Conservation (phyloP, 2,888 invertebrate species). For the Dryobotodes eremita region DNA sequence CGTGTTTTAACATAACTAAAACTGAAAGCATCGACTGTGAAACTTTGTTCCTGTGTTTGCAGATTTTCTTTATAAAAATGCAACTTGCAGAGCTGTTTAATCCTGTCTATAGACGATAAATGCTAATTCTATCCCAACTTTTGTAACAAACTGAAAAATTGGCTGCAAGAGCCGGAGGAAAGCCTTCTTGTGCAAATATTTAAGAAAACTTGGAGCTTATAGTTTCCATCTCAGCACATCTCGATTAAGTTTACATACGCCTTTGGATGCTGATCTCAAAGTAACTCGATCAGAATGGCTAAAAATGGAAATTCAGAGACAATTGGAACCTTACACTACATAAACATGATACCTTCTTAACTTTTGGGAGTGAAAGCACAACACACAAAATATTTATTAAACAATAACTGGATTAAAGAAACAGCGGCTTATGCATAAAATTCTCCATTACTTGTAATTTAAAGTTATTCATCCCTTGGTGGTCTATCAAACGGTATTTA, state of each 20-base stretch:
- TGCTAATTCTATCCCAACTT: constrained; percentile 84
- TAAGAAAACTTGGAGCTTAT: constrained; percentile 71
- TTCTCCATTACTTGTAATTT: constrained; percentile 13
- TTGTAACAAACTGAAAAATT: constrained; percentile 80
- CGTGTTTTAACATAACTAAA: constrained; percentile 33
- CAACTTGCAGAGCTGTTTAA: constrained; percentile 77
- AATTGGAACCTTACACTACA: neutral
- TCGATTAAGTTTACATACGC: constrained; percentile 58
- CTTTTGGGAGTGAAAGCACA: neutral
- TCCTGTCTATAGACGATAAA: constrained; percentile 83
- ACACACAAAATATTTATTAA: neutral
- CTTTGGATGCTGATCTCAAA: constrained; percentile 32
- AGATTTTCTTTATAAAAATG: constrained; percentile 76
- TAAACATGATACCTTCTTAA: neutral
- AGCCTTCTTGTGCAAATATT: constrained; percentile 76
- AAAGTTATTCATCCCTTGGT: constrained; percentile 6
- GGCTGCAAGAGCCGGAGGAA: constrained; percentile 71
- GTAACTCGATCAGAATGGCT: neutral
- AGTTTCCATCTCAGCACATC: constrained; percentile 71
- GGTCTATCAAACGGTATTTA: constrained; percentile 27
- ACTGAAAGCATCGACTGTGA: constrained; percentile 54
- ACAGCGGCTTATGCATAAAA: neutral
- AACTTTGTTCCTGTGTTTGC: constrained; percentile 66
- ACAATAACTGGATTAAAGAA: neutral
- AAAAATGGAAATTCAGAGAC: neutral